Evolutionary conservation across 2,113 vertebrate species (phyloP), one percentile per base, ranked within the genome.

Genomic region (Eubucco bourcierii): DNA sequence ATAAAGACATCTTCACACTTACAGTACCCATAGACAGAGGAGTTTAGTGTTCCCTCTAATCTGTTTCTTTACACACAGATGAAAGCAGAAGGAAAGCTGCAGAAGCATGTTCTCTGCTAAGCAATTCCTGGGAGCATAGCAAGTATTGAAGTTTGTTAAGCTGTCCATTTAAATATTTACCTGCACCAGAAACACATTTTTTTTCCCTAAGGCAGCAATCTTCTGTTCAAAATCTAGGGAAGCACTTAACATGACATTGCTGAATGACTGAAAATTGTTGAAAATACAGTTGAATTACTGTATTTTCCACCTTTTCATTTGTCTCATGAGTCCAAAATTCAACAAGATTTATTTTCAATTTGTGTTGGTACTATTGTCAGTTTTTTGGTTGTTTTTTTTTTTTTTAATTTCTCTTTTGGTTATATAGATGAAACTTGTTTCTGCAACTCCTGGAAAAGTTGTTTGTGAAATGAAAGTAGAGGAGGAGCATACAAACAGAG

Each of bases 391-490:
- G 37, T 39, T 39, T 39, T 37, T 37, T 37, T 39, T 39, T 39
- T 79, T 37, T 39, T 39, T 39, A 77, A 16, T 90, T 92, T 39
- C 18, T 81, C 28, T 86, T 84, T 71, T 67, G 28, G 14, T 71
- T 78, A 19, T 37, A 63, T 93, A 98, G 98, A 96, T 99, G 80
- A 97, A 98, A 41, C 24, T 99, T 23, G 70, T 99, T 56, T 99
- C 99, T 59, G 98, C 98, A 58, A 91, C 58, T 77, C 98, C 98
- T 19, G 99, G 98, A 31, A 99, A 98, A 88, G n/a, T 99, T 76
- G 97, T 98, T 77, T 99, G 98, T 97, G 98, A 99, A 95, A 96
- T 99, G 98, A 98, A 97, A 82, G 98, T 99, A 11, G 98, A 98
- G 52, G 98, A 99, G 67, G 98, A 99, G 81, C 99, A 99, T 59